Base-by-base conservation (phyloP, 2,797 vertebrate genomes). In the Xyrichtys novacula region DNA sequence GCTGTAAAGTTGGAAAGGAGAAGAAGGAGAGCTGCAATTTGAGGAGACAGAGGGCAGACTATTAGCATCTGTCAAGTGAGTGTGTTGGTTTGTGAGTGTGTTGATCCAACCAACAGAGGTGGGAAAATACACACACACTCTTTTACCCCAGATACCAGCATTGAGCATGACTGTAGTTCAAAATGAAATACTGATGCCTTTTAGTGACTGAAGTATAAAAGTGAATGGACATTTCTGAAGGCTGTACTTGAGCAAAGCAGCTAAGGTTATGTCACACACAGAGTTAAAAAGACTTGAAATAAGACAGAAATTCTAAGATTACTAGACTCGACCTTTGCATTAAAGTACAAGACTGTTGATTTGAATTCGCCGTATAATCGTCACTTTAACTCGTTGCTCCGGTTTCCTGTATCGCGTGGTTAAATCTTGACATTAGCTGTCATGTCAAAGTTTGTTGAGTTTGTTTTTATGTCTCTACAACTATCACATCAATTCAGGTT, bases 41-140 rank as follows among this genome's bases (percentile, higher is more conserved):
- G 28, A 47, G 46, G 60, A 59, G 26, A 12, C 53, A 29, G 71
- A 74, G 39, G 48, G 32, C 52, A 57, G 17, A 65, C 60, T 53
- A 73, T 83, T 78, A 79, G 64, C 73, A 80, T 76, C 68, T 59
- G 61, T 80, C 78, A 77, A 61, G 64, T 47, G 49, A 62, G 49
- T 1, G 36, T 58, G 44, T 67, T 29, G n/a, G 22, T 15, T 0
- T 42, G 34, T 66, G 42, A 36, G 52, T 32, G 42, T 44, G 48
- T 32, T 56, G 77, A 76, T 76, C 50, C 47, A 54, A 70, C 22
- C 29, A 4, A 31, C 50, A 47, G 56, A 40, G 52, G 64, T 46
- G 46, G 65, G 48, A 7, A 23, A 74, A 77, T n/a, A 60, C 71
- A 53, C 83, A 34, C 46, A 4, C 3, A 4, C 55, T 50, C 65